phyloP scores from a whole-genome alignment of 1,140 invertebrate species.

The Cephus cinctus region DNA sequence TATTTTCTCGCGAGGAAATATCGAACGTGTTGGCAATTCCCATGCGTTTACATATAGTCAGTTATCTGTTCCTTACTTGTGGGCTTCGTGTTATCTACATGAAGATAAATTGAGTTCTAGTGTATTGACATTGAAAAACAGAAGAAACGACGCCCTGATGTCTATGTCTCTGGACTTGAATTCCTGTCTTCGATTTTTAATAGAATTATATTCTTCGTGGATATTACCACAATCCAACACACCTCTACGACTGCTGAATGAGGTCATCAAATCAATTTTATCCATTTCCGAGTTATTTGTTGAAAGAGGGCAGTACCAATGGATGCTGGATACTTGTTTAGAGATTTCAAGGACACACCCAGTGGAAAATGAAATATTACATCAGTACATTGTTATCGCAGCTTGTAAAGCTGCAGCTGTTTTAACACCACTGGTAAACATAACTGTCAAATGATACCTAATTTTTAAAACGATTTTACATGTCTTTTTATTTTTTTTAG shows the following conservation, averaged over 20 bases:
- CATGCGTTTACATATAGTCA: slow-evolving; percentile 58
- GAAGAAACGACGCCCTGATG: slow-evolving; percentile 44
- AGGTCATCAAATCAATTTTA: slow-evolving; percentile 67
- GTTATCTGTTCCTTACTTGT: slow-evolving; percentile 56
- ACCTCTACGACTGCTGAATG: slow-evolving; percentile 64
- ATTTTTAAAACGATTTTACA: slow-evolving; percentile 16
- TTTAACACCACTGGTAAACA: slow-evolving; percentile 57
- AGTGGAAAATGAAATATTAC: slow-evolving; percentile 70
- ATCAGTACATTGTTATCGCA: slow-evolving; percentile 69
- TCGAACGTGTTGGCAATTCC: slow-evolving; percentile 31
- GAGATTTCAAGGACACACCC: slow-evolving; percentile 65
- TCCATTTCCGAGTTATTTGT: slow-evolving; percentile 73
- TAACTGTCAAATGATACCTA: slow-evolving; percentile 6
- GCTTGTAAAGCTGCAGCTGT: slow-evolving; percentile 70
- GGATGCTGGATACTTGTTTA: slow-evolving; percentile 70
- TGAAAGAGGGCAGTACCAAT: slow-evolving; percentile 68
- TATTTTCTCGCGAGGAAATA: slow-evolving; percentile 47
- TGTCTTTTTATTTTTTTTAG: slow-evolving; percentile 41
- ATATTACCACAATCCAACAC: slow-evolving; percentile 58
- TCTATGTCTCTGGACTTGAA: slow-evolving; percentile 72
- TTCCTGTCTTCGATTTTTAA: slow-evolving; percentile 82
- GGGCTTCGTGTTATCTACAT: slow-evolving; percentile 47
- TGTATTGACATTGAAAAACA: slow-evolving; percentile 36
- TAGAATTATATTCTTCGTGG: slow-evolving; percentile 81
- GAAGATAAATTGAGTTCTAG: slow-evolving; percentile 47